A percentile compares a stretch with the other conserved stretches of the same genome.
phyloP scores from a whole-genome alignment of 2,888 invertebrate genomes.

The Tachina grossa region DNA sequence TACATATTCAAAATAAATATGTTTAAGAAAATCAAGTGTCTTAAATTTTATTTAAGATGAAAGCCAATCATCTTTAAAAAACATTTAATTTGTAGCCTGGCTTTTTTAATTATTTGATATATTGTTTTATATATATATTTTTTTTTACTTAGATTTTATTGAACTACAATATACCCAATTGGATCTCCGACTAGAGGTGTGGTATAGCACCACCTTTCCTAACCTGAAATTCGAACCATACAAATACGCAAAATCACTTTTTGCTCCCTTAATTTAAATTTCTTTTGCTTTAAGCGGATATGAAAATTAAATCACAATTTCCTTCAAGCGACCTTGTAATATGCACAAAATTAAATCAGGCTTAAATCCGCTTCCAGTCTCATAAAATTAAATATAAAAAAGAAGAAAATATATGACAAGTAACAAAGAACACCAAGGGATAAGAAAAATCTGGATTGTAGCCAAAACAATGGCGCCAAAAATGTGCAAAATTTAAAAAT shows the following conservation, averaged over 20 bases:
- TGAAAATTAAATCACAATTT: slow-evolving; percentile 67
- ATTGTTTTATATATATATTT: too few relatives aligned
- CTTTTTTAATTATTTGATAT: too few relatives aligned
- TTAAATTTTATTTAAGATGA: too few relatives aligned
- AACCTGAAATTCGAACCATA: too few relatives aligned
- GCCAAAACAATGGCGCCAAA: slow-evolving; percentile 44
- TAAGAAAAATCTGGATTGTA: slow-evolving; percentile 52
- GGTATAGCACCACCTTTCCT: too few relatives aligned
- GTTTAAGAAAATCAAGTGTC: too few relatives aligned
- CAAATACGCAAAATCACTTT: not conserved
- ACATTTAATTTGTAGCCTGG: too few relatives aligned
- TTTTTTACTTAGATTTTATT: not conserved
- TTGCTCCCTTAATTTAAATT: not conserved
- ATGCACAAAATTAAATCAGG: slow-evolving; percentile 67
- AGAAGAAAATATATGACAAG: slow-evolving; percentile 34
- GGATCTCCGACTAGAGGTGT: too few relatives aligned
- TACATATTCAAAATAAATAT: too few relatives aligned
- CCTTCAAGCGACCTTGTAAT: slow-evolving; percentile 56
- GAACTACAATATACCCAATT: too few relatives aligned
- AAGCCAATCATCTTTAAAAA: too few relatives aligned
- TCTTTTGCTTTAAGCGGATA: slow-evolving; percentile 49
- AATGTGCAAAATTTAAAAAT: slow-evolving; percentile 20
- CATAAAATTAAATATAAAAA: slow-evolving; percentile 9
- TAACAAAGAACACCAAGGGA: slow-evolving; percentile 1
- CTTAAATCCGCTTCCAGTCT: slow-evolving; percentile 54